Base-by-base conservation (phyloP, 1,140 invertebrate genomes). In the Drosophila mayri region DNA sequence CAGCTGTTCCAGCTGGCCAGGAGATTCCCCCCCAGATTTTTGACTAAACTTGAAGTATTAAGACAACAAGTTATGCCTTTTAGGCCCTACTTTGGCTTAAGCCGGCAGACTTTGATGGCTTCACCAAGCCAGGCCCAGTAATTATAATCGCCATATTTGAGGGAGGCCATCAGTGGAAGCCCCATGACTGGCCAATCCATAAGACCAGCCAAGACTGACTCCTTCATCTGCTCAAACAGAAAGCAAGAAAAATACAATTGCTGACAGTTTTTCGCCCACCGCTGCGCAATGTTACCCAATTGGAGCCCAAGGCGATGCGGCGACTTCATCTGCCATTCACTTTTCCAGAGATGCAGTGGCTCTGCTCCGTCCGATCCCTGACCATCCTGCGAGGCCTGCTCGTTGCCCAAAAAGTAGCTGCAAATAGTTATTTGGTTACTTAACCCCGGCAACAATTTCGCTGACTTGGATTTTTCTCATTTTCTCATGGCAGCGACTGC, bases 311-410 rank as follows among this genome's bases (percentile, higher is more conserved):
- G 82, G 81, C 81, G 65, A 47, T 47, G 57, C 63, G 54, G 57
- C 63, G 41, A 50, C 63, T 60, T 68, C 81, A 85, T 83, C 83
- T 88, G 83, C 83, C 83, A 83, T 86, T 86, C 83, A 86, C 83
- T 86, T 86, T 86, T 83, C 18, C 9, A n/a, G 38, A 38, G 54
- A 76, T 77, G 75, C 73, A 76, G 52, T 61, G 75, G 64, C 80
- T 49, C 38, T 11, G 10, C 61, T 41, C 65, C 25, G 66, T 54
- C 66, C 66, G 30, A 60, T 44, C 38, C 43, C 38, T 67, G 75
- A 52, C 70, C 74, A 86, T 86, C 83, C 83, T 88, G 72, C 66
- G 79, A 63, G 61, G 63, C 70, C 60, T 38, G 52, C 35, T 37
- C 18, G 37, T 37, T 62, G 57, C 38, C 74, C 55, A 40, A 77